These are phyloP conservation scores for Meliscaeva auricollis DNA, from an alignment of 2,888 invertebrate genomes.

Conservation along the genomic window DNA sequence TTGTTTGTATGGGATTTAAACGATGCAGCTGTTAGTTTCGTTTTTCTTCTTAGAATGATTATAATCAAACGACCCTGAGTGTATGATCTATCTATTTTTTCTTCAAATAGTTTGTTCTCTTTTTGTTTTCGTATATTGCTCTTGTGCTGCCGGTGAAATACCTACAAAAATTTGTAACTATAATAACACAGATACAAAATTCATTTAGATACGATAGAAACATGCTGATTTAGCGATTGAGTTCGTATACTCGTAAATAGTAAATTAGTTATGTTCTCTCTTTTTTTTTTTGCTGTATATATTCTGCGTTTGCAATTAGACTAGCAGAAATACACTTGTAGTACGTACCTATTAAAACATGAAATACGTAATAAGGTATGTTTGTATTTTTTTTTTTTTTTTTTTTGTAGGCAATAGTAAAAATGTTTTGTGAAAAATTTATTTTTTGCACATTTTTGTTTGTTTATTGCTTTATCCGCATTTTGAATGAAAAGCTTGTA, in stretches of 20 bases:
- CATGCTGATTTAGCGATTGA: conserved; percentile 24
- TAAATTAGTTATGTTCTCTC: conserved; percentile 26
- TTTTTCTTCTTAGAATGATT: background rate
- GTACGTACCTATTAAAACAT: conserved; percentile 4
- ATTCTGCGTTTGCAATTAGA: conserved; percentile 29
- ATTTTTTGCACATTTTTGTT: background rate
- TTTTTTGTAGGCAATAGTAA: conserved; percentile 20
- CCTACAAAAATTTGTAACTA: background rate
- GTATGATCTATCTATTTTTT: conserved; percentile 7
- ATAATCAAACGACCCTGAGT: conserved; percentile 1
- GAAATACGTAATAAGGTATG: background rate
- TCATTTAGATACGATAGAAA: background rate
- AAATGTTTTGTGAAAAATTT: conserved; percentile 25
- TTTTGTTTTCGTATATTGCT: background rate
- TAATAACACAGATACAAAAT: conserved; percentile 23
- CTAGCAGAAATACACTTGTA: conserved; percentile 14
- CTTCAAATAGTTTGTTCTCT: conserved; percentile 31
- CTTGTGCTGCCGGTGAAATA: conserved; percentile 22
- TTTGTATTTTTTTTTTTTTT: conserved; percentile 17
- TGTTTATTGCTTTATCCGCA: conserved; percentile 2
- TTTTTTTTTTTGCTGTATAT: conserved; percentile 5
- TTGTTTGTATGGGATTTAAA: too few species aligned
- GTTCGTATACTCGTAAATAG: conserved; percentile 1
- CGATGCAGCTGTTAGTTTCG: too few species aligned
- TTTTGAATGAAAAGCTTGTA: conserved; percentile 15